Evolutionary conservation across 2,797 vertebrate genomes (phyloP).

Genomic region (Lithobates pipiens): DNA sequence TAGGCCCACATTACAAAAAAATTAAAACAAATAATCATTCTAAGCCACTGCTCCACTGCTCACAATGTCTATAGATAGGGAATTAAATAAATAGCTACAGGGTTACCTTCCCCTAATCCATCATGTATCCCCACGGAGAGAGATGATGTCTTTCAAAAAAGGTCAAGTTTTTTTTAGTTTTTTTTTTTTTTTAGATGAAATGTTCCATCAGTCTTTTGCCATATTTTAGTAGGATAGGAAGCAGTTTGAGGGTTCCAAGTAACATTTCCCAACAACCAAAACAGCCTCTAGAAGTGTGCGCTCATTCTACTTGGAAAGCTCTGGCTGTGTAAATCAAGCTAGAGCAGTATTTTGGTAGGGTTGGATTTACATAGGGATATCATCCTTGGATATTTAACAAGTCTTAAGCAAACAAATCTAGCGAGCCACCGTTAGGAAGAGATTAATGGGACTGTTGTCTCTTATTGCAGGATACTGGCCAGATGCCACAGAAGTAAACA

Average conservation of each 20-base stretch:
- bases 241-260: slow-evolving; percentile 16
- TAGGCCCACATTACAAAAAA: no score
- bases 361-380: slow-evolving; percentile 24
- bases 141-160: slow-evolving; percentile 17
- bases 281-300: slow-evolving; percentile 16
- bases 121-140: slow-evolving; percentile 25
- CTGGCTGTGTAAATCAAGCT: slow-evolving; percentile 30
- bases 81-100: slow-evolving; percentile 16
- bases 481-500: slow-evolving; percentile 38
- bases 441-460: slow-evolving; percentile 35
- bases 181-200: neutral
- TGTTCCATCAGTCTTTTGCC: slow-evolving; percentile 30
- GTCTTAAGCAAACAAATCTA: slow-evolving; percentile 45
- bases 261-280: slow-evolving; percentile 20
- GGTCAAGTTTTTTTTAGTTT: neutral
- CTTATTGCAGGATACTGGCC: slow-evolving; percentile 51
- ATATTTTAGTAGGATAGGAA: slow-evolving; percentile 44
- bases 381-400: slow-evolving; percentile 53
- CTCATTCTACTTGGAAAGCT: slow-evolving; percentile 27
- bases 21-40: no score
- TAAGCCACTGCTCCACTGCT: neutral
- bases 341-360: slow-evolving; percentile 38
- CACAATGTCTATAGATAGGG: neutral
- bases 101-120: slow-evolving; percentile 47
- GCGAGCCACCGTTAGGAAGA: slow-evolving; percentile 39